A percentile compares a stretch with the other conserved stretches of the same genome.
These are phyloP conservation scores for Eospalax fontanierii DNA, from an alignment of 2,797 vertebrate species.

Conservation along the genomic window DNA sequence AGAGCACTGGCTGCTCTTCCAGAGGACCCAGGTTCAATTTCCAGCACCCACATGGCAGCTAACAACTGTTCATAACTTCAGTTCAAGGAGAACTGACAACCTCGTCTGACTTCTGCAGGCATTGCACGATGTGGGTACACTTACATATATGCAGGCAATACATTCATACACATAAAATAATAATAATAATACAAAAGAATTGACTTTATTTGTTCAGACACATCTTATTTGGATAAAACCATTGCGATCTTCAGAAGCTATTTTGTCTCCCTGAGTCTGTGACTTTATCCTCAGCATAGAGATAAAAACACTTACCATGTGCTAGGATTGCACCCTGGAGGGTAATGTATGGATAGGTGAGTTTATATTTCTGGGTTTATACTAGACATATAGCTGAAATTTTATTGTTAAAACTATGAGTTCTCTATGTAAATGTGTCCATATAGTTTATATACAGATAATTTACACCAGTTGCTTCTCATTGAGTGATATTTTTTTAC, in stretches of 20 bases:
- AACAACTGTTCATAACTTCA: no score
- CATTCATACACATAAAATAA: no score
- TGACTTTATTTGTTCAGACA: neutral
- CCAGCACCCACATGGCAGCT: no score
- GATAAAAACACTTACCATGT: neutral
- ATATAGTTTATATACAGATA: neutral
- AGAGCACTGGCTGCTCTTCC: no score
- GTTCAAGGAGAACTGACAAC: no score
- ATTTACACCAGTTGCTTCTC: conserved; percentile 2
- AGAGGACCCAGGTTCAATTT: no score
- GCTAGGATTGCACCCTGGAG: neutral
- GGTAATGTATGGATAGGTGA: neutral
- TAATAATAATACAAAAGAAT: no score
- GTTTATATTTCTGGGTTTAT: neutral
- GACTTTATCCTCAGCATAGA: neutral
- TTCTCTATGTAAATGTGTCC: neutral
- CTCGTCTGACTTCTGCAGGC: no score
- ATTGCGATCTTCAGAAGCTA: neutral
- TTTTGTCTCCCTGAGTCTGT: neutral
- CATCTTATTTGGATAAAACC: neutral
- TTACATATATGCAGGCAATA: no score
- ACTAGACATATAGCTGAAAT: neutral
- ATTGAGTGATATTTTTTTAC: neutral
- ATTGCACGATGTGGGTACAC: no score
- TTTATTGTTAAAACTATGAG: neutral